Base-by-base conservation (phyloP, 64 coral and sea anemone genomes). In the Platygyra sinensis region DNA sequence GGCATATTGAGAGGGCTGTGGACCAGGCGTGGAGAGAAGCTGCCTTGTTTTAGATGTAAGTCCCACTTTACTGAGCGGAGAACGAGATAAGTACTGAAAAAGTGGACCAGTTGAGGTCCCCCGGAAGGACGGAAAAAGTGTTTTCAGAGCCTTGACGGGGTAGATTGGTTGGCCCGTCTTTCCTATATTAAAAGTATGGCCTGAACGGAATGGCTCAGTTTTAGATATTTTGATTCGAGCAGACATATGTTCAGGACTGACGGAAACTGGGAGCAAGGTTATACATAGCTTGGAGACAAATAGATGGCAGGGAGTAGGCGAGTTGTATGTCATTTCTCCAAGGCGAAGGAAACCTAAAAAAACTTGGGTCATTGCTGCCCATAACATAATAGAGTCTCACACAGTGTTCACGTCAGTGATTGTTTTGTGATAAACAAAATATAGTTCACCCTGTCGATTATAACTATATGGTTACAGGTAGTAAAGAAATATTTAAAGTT, bases 271-370 rank as follows among this genome's bases (percentile, higher is more conserved):
- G 31, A 3, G 25, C 22, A 86, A 62, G 10, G 19, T 80, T 1
- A n/a, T n/a, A 80, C 59, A 17, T 80, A 54, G 31, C 4, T 1
- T 12, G 78, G 55, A 8, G 52, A 75, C 20, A 86, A 59, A 19
- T 77, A 55, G 17, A 17, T 28, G 0, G 60, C 29, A 10, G 52
- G 30, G 20, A 39, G 18, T 61, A 85, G 60, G 42, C 0, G 67
- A 80, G n/a, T n/a, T n/a, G n/a, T n/a, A n/a, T n/a, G n/a, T n/a
- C n/a, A n/a, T n/a, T n/a, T n/a, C n/a, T n/a, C 92, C 80, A 0
- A 89, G 39, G 2, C 80, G 51, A 0, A 93, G 0, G 28, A 94
- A 94, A 67, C 87, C 92, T 29, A 94, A 94, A 30, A 94, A 89
- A 10, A 79, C 87, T 22, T 86, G 17, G 0, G 49, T 89, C 86